phyloP scores from a whole-genome alignment of 2,888 invertebrate species.

The Folsomia candida region DNA sequence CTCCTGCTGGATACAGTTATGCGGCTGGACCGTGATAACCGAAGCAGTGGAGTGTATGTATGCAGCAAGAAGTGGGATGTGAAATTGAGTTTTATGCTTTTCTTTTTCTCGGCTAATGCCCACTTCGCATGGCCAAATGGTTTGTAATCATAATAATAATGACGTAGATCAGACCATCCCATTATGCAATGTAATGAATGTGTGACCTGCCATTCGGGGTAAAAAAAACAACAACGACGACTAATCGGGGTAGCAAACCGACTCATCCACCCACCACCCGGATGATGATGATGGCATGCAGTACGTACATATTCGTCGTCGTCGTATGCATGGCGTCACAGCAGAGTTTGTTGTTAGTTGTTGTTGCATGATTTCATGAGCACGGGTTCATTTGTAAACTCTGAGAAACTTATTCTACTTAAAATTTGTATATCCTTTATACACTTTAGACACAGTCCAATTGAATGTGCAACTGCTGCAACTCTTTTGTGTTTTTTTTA shows the following conservation, averaged over 20 bases:
- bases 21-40: not conserved
- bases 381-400: constrained; percentile 3
- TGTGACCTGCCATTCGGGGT: not conserved
- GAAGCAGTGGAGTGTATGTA: not conserved
- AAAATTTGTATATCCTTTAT: no score
- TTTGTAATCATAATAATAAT: not conserved
- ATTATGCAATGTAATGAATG: not conserved
- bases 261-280: no score
- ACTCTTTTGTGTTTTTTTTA: not conserved
- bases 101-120: not conserved
- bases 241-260: no score
- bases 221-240: not conserved
- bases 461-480: no score
- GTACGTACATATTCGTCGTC: no score
- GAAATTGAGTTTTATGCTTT: not conserved
- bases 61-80: no score
- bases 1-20: no score
- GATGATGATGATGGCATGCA: no score
- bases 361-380: no score
- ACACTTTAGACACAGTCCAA: no score
- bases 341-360: no score
- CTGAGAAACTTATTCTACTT: not conserved
- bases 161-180: not conserved
- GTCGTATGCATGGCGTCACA: no score
- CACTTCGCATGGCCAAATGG: not conserved